Base-by-base conservation (phyloP, 2,113 vertebrate species). In the Bufo gargarizans region DNA sequence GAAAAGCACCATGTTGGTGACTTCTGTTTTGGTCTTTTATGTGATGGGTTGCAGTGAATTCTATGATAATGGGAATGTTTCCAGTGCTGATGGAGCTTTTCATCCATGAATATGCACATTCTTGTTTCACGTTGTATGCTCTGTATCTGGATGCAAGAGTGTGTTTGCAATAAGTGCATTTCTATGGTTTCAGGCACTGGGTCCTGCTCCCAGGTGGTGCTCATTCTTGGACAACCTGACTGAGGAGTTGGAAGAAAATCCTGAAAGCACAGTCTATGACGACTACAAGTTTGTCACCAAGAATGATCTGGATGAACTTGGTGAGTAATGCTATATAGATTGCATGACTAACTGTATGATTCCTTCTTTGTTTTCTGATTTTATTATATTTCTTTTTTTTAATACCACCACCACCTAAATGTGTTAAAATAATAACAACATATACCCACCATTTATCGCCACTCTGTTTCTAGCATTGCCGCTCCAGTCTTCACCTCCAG, bases 201-300 rank as follows among this genome's bases (percentile, higher is more conserved):
- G 98, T 16, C 98, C 98, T 47, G 98, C 98, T 8, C 98, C 98
- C 8, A 95, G 95, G 4, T 99, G 98, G 98, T 99, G 98, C 87
- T 99, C 98, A 9, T 99, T 99, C 94, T 93, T 99, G 33, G 98
- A 99, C 93, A 99, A 95, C 92, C 92, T 99, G 91, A 99, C 98
- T 0, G 98, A 99, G 88, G 98, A 99, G 78, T 91, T 99, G 82
- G 98, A 99, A 91, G 98, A 99, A 93, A 99, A 97, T 87, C 98
- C 98, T 0, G 98, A 99, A 92, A 97, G 93, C 93, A 98, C 98
- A 0, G 97, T 99, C 59, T 99, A 99, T 22, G 98, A 99, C 0
- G 98, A 99, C 91, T 99, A 99, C 93, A 99, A 99, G 91, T 99
- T 99, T 19, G 97, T 99, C 92, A 99, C 98, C 90, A 95, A 93